Percentiles rank a stretch among this genome's conserved stretches.
These are phyloP conservation scores for Drosophila suzukii DNA, from an alignment of 1,140 invertebrate species.

Conservation along the genomic window DNA sequence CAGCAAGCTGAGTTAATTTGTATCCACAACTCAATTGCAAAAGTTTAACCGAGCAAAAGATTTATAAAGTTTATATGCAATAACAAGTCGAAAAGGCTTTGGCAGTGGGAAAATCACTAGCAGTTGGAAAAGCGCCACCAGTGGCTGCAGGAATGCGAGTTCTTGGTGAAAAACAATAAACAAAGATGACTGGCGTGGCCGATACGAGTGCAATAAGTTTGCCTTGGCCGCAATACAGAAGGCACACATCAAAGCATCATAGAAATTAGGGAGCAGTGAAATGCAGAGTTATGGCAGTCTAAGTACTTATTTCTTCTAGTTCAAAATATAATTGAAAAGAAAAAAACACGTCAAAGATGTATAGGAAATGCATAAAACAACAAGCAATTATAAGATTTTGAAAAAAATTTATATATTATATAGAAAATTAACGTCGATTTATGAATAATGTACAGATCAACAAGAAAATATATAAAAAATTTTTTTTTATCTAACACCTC, in stretches of 20 bases:
- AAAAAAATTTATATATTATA: no score
- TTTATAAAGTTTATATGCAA: constrained; percentile 82
- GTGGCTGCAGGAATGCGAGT: constrained; percentile 23
- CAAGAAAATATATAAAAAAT: no score
- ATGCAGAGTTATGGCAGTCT: background rate
- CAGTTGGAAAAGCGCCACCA: constrained; percentile 20
- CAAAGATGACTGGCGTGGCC: constrained; percentile 29
- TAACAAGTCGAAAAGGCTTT: constrained; percentile 62
- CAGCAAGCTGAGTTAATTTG: constrained; percentile 80
- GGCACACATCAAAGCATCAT: constrained; percentile 2
- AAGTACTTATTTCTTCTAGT: background rate
- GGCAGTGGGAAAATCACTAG: constrained; percentile 9
- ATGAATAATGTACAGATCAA: no score
- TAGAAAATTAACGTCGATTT: no score
- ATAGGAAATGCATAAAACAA: no score
- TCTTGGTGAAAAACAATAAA: constrained; percentile 63
- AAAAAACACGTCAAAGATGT: no score
- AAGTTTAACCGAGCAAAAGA: constrained; percentile 81
- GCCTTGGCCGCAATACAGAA: constrained; percentile 16
- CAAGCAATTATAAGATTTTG: no score
- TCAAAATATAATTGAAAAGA: background rate
- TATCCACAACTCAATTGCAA: constrained; percentile 81
- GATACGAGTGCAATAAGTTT: constrained; percentile 57
- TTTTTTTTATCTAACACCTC: no score
- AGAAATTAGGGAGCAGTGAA: background rate